Percentiles rank a stretch among this genome's conserved stretches.
Evolutionary conservation across 2,888 invertebrate genomes (phyloP).

Genomic region (Erynnis tages): DNA sequence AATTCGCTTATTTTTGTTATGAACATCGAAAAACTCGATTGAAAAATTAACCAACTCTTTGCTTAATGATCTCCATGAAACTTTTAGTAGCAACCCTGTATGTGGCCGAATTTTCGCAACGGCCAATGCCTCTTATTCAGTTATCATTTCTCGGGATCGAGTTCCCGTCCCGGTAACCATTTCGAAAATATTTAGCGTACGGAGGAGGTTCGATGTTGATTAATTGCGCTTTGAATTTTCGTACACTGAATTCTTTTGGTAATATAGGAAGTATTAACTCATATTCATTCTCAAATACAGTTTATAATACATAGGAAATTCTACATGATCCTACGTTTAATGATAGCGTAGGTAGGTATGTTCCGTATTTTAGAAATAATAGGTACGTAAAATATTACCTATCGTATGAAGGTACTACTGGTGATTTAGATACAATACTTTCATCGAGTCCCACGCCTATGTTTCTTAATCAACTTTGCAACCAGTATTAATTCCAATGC

Average conservation of each 20-base stretch:
- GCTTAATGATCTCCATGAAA: neutral
- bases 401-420: too few relatives aligned
- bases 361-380: too few relatives aligned
- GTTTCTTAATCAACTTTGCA: constrained; percentile 67
- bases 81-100: constrained; percentile 30
- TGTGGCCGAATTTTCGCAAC: constrained; percentile 58
- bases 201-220: constrained; percentile 48
- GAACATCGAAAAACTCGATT: too few relatives aligned
- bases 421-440: constrained; percentile 41
- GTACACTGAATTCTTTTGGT: neutral
- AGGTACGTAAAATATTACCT: too few relatives aligned
- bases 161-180: constrained; percentile 64
- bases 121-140: constrained; percentile 57
- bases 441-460: constrained; percentile 48
- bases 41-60: neutral
- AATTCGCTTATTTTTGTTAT: too few relatives aligned
- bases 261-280: neutral
- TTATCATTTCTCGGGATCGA: constrained; percentile 57
- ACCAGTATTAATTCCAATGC: constrained; percentile 57
- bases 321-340: too few relatives aligned
- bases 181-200: constrained; percentile 56
- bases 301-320: neutral
- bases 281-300: neutral
- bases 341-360: too few relatives aligned
- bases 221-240: constrained; percentile 42